Evolutionary conservation across 2,888 invertebrate genomes (phyloP).

Genomic region (Limnephilus rhombicus): DNA sequence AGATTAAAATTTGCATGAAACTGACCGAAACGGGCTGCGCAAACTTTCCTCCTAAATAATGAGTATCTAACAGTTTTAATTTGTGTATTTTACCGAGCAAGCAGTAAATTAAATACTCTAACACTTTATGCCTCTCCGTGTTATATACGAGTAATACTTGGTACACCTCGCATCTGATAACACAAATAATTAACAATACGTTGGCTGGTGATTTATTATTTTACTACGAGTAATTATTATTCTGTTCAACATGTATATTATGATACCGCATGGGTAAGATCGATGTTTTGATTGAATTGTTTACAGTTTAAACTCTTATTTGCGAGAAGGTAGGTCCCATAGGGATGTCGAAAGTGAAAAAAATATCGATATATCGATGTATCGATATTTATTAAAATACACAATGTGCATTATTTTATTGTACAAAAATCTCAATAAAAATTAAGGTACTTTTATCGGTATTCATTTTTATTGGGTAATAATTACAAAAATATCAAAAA

Average conservation of each 20-base stretch:
- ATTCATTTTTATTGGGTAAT: no score
- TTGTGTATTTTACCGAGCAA: neutral
- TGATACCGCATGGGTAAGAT: neutral
- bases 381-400: no score
- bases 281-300: neutral
- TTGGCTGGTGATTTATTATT: neutral
- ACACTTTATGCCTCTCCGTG: neutral
- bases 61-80: neutral
- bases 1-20: no score
- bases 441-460: no score
- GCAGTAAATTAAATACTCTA: neutral
- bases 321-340: neutral
- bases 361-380: no score
- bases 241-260: neutral
- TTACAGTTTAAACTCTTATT: neutral
- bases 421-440: no score
- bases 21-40: no score
- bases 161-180: neutral
- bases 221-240: neutral
- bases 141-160: neutral
- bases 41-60: neutral
- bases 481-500: no score
- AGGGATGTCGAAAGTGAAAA: no score
- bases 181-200: neutral
- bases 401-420: no score